Evolutionary conservation across 2,888 invertebrate species (phyloP), one percentile per base, ranked within the genome.

Genomic region (Leptopterna dolabrata): DNA sequence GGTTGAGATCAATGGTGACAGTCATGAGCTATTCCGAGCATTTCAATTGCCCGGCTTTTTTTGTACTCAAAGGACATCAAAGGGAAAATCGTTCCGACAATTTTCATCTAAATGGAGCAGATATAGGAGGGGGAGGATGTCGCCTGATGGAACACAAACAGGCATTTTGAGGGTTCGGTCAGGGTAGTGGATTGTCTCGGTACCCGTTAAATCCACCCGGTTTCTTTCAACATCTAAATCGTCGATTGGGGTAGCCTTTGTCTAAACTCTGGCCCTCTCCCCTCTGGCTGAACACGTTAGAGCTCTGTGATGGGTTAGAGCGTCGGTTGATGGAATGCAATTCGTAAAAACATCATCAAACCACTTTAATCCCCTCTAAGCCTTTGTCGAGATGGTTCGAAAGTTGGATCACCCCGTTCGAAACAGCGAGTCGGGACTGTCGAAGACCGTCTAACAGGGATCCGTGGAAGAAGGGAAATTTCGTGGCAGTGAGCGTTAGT

Each of bases 1-100:
- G 81, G 81, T 55, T 13, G 51, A 81, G 81, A 81, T 81, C 81
- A 81, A 81, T 81, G 81, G 81, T 51, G 30, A 55, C 81, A 30
- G 81, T 45, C 81, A 55, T 27, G 24, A 81, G 81, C 81, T 16
- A 81, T 29, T 30, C 81, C 55, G 29, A 81, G 55, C 45, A 81
- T 55, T 81, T 81, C 73, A 73, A 73, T 73, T 19, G 73, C 36
- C 41, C 14, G 16, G 73, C 36, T 36, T 73, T 30, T 41, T 41
- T 30, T 73, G 4, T 73, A 41, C n/a, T n/a, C 19, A 63, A 63
- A 63, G 16, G 73, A 73, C 73, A 36, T 73, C 73, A 73, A 73
- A 73, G 73, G 19, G 36, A 14, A 19, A 73, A 73, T 41, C 73
- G 30, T 36, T 73, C 27, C 30, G 29, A 73, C 30, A 41, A 41